phyloP scores from a whole-genome alignment of 2,797 vertebrate genomes.

The Geotrypetes seraphini region DNA sequence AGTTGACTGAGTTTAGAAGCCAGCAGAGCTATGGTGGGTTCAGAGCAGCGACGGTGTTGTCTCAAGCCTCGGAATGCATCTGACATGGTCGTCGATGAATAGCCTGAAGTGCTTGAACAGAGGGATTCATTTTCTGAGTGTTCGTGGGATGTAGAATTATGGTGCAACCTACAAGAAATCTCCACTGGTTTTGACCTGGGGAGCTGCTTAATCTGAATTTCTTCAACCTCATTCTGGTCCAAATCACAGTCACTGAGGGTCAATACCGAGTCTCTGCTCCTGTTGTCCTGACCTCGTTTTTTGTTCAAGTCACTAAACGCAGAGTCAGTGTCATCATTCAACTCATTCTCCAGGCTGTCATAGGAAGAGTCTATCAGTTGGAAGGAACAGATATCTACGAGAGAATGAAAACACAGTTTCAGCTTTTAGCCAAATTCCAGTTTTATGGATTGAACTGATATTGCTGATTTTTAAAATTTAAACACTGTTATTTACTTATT shows the following conservation, averaged over 20 bases:
- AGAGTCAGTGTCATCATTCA: conserved; percentile 76
- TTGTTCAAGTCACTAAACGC: conserved; percentile 64
- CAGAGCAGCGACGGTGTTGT: conserved; percentile 72
- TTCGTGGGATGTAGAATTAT: conserved; percentile 28
- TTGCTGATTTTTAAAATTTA: not conserved
- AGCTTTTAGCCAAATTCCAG: not conserved
- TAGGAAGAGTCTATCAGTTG: conserved; percentile 91
- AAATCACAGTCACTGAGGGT: conserved; percentile 80
- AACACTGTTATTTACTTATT: too few species aligned
- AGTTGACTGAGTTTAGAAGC: conserved; percentile 13
- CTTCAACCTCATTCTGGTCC: conserved; percentile 56
- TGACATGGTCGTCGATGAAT: conserved; percentile 22
- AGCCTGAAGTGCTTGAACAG: conserved; percentile 13
- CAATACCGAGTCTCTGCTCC: conserved; percentile 84
- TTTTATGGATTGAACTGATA: not conserved
- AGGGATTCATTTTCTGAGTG: conserved; percentile 1
- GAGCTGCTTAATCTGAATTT: conserved; percentile 43
- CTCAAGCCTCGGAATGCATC: conserved; percentile 35
- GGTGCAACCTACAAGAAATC: conserved; percentile 30
- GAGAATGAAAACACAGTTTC: conserved; percentile 8
- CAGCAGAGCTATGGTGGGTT: conserved; percentile 61
- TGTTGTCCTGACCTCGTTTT: conserved; percentile 62
- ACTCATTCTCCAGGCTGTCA: conserved; percentile 86
- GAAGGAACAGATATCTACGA: conserved; percentile 74
- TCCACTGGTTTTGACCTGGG: conserved; percentile 44